Conservation (phyloP, 2,888 invertebrate species). For the Agrochola lychnidis region DNA sequence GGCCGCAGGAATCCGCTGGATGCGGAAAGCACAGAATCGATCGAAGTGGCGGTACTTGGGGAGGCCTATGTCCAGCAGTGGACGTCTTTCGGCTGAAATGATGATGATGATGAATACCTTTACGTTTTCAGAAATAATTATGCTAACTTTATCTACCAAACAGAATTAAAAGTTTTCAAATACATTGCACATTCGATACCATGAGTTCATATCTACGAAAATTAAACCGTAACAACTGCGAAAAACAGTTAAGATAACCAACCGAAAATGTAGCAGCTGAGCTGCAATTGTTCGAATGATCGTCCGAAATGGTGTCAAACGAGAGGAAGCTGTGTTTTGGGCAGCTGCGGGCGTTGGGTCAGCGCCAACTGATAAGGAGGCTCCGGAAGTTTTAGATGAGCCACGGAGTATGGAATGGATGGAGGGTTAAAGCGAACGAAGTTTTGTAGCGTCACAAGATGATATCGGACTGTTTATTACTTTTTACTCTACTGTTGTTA, state of each 20-base stretch:
- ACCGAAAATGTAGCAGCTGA: slow-evolving; percentile 13
- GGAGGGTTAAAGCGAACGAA: background rate
- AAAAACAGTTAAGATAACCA: slow-evolving; percentile 22
- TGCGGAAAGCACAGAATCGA: no score
- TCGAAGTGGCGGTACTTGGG: no score
- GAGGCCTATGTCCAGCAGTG: no score
- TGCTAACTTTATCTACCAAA: background rate
- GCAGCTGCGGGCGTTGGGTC: slow-evolving; percentile 62
- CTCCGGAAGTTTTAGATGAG: slow-evolving; percentile 51
- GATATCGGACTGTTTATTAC: background rate
- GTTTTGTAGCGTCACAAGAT: background rate
- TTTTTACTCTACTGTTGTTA: no score
- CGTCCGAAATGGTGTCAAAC: slow-evolving; percentile 40
- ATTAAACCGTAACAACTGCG: background rate
- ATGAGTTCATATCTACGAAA: background rate
- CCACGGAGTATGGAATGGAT: slow-evolving; percentile 25
- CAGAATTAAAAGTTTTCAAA: background rate
- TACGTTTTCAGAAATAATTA: background rate
- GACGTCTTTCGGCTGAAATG: no score
- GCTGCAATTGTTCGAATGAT: slow-evolving; percentile 44
- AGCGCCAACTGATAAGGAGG: slow-evolving; percentile 54
- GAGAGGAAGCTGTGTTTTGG: slow-evolving; percentile 49
- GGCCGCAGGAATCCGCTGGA: no score
- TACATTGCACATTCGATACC: background rate
- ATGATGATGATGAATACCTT: background rate